Evolutionary conservation across 2,888 invertebrate species (phyloP), one percentile per base, ranked within the genome.

Genomic region (Cacoxenus indagator): DNA sequence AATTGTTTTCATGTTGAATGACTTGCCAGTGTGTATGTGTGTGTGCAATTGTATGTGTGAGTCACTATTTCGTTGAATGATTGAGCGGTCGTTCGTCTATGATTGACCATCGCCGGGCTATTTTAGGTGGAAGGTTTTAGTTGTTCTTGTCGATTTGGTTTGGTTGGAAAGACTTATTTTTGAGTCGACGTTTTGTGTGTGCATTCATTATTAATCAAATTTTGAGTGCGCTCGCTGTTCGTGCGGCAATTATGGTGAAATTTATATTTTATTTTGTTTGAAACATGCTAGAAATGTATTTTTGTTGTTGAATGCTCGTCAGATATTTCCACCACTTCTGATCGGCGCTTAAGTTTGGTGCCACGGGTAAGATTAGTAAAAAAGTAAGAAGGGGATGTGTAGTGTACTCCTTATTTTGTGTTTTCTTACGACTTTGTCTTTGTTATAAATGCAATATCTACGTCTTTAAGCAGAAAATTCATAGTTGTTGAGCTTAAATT

Each of bases 1-100:
- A 77, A 37, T 61, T 55, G 55, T 55, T 55, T 55, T 24, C 55
- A 27, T 55, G 24, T 27, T 73, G 80, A 82, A 78, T 82, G 78
- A 80, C n/a, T 11, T 55, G 55, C 4, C 55, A 11, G 19, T 55
- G 27, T 55, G 14, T 61, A 17, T n/a, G 37, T 61, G 57, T 26
- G 22, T 57, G 29, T 57, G 14, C 26, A 27, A 5, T 9, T 57
- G 9, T 57, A 24, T 26, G 57, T 57, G 57, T 14, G 29, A 14
- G 22, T 51, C 37, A 14, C 37, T 37, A 37, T 37, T 37, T 37
- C 37, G 37, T 11, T 37, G 51, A 51, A 51, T 51, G 24, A 51
- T 6, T 51, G 51, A 22, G 51, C 37, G n/a, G n/a, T 37, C 8
- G 37, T 14, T 37, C 14, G 37, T 14, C 37, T 37, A 14, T 37